A percentile compares a stretch with the other conserved stretches of the same genome.
phyloP scores from a whole-genome alignment of 1,140 invertebrate genomes.

The Prorops nasuta region DNA sequence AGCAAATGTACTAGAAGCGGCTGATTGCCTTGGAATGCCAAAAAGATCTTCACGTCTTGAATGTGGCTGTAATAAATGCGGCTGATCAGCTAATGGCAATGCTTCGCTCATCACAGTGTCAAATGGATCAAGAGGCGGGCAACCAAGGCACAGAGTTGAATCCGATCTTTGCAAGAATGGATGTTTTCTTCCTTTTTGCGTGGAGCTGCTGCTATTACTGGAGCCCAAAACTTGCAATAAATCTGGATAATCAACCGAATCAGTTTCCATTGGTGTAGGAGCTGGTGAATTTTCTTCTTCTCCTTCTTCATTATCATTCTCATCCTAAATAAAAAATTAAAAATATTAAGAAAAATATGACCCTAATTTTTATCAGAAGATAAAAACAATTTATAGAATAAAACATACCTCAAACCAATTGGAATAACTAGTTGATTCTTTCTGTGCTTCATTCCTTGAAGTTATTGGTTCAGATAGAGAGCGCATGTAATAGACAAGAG shows the following conservation, averaged over 20 bases:
- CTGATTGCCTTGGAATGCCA: constrained; percentile 77
- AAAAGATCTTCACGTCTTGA: constrained; percentile 93
- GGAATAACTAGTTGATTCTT: constrained; percentile 51
- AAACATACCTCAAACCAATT: constrained; percentile 61
- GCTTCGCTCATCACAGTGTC: constrained; percentile 85
- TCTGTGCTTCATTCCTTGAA: constrained; percentile 46
- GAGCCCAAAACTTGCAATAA: constrained; percentile 47
- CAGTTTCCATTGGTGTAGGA: constrained; percentile 64
- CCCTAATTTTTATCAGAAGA: constrained; percentile 19
- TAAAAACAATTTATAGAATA: constrained; percentile 1
- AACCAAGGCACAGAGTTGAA: constrained; percentile 92
- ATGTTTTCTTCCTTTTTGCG: constrained; percentile 70
- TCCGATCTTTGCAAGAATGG: constrained; percentile 92
- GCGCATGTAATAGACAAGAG: constrained; percentile 93
- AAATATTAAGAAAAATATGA: constrained; percentile 3
- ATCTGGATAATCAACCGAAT: constrained; percentile 65
- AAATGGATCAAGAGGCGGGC: constrained; percentile 94
- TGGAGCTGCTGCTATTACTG: constrained; percentile 24
- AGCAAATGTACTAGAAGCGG: constrained; percentile 63
- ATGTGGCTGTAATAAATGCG: constrained; percentile 93
- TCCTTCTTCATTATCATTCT: constrained; percentile 85
- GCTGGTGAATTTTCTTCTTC: constrained; percentile 69
- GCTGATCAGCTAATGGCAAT: constrained; percentile 92
- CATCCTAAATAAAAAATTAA: constrained; percentile 60
- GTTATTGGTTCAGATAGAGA: constrained; percentile 65